Evolutionary conservation across 2,797 vertebrate genomes (phyloP).

Genomic region (Danio choprae): DNA sequence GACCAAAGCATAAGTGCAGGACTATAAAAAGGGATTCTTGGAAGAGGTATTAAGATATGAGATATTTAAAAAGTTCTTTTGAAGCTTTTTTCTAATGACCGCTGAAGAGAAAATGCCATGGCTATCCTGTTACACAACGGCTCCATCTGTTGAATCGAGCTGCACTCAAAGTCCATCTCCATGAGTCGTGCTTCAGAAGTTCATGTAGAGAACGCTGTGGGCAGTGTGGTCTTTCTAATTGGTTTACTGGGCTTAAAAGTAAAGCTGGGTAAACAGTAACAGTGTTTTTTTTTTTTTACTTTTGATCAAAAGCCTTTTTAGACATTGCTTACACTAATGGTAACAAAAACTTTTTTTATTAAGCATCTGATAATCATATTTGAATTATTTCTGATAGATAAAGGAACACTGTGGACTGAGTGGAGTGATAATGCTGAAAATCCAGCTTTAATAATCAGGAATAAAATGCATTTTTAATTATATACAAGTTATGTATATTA

Average conservation of each 20-base stretch:
- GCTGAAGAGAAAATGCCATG: conserved; percentile 4
- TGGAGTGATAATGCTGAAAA: neutral
- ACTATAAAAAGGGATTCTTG: conserved; percentile 12
- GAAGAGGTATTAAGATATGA: neutral
- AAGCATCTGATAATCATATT: neutral
- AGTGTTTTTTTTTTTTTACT: no score
- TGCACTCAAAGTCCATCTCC: conserved; percentile 12
- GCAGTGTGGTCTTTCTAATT: neutral
- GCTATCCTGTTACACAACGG: conserved; percentile 40
- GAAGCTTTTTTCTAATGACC: conserved; percentile 12
- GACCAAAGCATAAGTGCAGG: neutral
- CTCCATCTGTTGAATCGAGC: conserved; percentile 42
- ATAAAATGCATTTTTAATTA: no score
- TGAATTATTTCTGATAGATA: neutral
- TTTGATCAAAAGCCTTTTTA: no score
- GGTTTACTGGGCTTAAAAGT: conserved; percentile 17
- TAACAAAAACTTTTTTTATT: neutral
- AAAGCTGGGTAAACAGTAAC: neutral
- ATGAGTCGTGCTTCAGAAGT: neutral
- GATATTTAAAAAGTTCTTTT: neutral
- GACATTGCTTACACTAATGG: neutral
- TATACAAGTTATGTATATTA: no score
- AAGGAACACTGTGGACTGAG: neutral
- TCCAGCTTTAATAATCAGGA: no score
- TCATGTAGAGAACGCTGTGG: conserved; percentile 4